phyloP scores from a whole-genome alignment of 2,113 vertebrate species.

The Pedionomus torquatus region DNA sequence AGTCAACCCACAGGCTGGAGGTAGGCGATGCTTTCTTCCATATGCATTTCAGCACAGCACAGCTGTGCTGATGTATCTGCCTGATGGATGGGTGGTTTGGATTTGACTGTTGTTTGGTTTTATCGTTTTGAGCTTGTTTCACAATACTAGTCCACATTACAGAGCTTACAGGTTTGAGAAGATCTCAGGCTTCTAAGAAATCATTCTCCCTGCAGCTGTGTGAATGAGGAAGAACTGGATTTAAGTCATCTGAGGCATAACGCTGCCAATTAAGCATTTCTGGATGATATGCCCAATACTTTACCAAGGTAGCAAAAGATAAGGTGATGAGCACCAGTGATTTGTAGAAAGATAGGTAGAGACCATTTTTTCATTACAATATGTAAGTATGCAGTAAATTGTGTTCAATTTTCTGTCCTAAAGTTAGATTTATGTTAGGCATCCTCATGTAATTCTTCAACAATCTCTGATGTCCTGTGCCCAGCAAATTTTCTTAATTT shows the following conservation, averaged over 20 bases:
- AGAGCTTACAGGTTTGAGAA: neutral
- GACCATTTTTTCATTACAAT: neutral
- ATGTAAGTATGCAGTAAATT: neutral
- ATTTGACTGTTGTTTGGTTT: neutral
- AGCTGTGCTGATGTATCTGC: neutral
- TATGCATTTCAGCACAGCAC: fast-evolving
- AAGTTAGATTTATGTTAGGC: neutral
- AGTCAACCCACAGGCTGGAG: slow-evolving; percentile 75
- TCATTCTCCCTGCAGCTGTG: neutral
- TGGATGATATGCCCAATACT: neutral
- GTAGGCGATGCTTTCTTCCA: slow-evolving; percentile 62
- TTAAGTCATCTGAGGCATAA: neutral
- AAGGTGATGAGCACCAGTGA: neutral
- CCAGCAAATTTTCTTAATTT: neutral
- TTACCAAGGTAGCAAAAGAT: neutral
- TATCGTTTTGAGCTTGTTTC: neutral
- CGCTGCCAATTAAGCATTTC: neutral
- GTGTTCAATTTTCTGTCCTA: neutral
- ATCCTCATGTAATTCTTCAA: neutral
- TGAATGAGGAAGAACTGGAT: neutral
- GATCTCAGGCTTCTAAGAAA: neutral
- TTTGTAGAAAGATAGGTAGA: neutral
- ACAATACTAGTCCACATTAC: neutral
- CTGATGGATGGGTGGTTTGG: neutral
- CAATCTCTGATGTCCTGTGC: neutral